Percentiles rank a stretch among this genome's conserved stretches.
phyloP scores from a whole-genome alignment of 2,797 vertebrate genomes.

The Luscinia luscinia region DNA sequence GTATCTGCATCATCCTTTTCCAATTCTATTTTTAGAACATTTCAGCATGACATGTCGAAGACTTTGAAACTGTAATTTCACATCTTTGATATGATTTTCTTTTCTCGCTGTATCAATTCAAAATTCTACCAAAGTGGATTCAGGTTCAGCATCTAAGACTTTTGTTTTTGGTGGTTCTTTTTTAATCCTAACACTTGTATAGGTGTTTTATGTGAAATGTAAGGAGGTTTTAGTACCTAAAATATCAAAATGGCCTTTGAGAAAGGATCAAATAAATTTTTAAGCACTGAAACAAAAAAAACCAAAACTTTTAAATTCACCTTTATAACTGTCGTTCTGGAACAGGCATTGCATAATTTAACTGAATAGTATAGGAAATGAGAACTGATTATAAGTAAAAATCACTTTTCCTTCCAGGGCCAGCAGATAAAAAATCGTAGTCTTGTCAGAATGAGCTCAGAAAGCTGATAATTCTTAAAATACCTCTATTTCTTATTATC shows the following conservation, averaged over 20 bases:
- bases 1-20: background rate
- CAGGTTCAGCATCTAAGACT: background rate
- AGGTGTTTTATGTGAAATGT: background rate
- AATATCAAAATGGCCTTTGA: background rate
- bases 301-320: background rate
- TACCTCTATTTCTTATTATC: background rate
- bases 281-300: background rate
- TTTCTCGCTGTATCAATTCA: background rate
- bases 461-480: background rate
- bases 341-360: background rate
- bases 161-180: background rate
- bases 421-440: background rate
- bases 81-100: background rate
- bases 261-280: background rate
- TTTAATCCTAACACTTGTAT: background rate
- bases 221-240: background rate
- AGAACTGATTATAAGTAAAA: background rate
- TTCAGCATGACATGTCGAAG: background rate
- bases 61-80: slow-evolving; percentile 2
- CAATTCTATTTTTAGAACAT: background rate
- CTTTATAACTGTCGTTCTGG: background rate
- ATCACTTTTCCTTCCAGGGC: background rate
- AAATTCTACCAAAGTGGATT: background rate
- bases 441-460: background rate
- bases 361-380: background rate